phyloP scores from a whole-genome alignment of 1,140 invertebrate genomes.

The Lysiphlebus fabarum region DNA sequence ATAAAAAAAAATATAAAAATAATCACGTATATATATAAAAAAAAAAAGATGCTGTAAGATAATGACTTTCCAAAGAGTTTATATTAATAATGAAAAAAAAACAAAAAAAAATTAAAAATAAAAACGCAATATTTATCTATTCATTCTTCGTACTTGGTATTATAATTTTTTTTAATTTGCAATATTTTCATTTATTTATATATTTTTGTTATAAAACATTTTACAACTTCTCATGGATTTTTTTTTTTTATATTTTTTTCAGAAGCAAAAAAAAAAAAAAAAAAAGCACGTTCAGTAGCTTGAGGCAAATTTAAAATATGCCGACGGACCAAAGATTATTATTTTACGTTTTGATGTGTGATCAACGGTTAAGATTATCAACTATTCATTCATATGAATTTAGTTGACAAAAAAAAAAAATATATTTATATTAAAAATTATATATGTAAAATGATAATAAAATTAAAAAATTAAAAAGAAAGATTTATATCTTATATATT shows the following conservation, averaged over 20 bases:
- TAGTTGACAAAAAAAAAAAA: neutral
- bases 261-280: neutral
- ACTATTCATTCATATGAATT: slow-evolving; percentile 5
- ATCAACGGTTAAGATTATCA: slow-evolving; percentile 18
- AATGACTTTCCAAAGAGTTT: no score
- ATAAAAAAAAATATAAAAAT: no score
- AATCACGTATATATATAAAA: no score
- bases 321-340: slow-evolving; percentile 7
- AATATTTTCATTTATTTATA: neutral
- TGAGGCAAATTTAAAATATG: slow-evolving; percentile 3
- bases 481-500: neutral
- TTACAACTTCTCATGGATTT: slow-evolving; percentile 16
- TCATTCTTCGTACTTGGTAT: no score
- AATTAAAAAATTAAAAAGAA: no score
- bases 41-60: no score
- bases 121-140: no score
- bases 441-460: no score
- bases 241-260: neutral
- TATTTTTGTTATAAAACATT: neutral
- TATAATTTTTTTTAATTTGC: no score
- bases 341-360: slow-evolving; percentile 11
- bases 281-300: slow-evolving; percentile 12
- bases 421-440: neutral
- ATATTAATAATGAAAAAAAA: no score
- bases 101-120: no score